Base-by-base conservation (phyloP, 2,113 vertebrate species). In the Lycocorax pyrrhopterus region DNA sequence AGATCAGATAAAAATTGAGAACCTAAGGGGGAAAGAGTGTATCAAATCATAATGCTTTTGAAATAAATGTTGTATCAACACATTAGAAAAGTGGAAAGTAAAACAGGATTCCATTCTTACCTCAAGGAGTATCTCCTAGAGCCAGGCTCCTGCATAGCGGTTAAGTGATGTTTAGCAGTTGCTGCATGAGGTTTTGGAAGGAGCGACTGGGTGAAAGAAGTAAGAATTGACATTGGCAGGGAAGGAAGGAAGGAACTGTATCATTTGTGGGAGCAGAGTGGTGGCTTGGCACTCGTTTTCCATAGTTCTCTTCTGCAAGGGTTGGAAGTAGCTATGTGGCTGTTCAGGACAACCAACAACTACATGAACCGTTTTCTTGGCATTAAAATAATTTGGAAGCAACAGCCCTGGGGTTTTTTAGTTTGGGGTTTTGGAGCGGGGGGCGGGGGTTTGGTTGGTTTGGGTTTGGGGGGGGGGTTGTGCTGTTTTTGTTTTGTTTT, bases 381-480 rank as follows among this genome's bases (percentile, higher is more conserved):
- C 18, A 6, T 84, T 78, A 16, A 2, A 35, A 39, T 56, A 4
- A 39, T 43, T 35, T 39, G 49, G 35, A 59, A 88, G 47, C 32
- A 53, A 33, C 33, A 46, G 35, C 29, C 41, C 32, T 69, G 21
- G 11, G 18, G 1, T 10, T 37, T 46, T 33, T 77, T 33, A 6
- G 27, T 17, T 59, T 43, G 20, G 35, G 15, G 13, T 3, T 47
- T 5, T 27, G 6, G 46, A 6, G 22, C 22, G 6, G 22, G 26
- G 13, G 9, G 39, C 12, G 4, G 17, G 13, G 0, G 1, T 4
- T 32, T 27, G 52, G 35, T 19, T 12, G 3, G 14, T 4, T 73
- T 33, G 52, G 27, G 6, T 30, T 52, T 27, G 39, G 39, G 39
- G 39, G 39, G 19, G 9, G 25, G 14, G 9, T 17, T 41, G 17